Conservation (phyloP, 2,113 vertebrate genomes). For the Laticauda colubrina region DNA sequence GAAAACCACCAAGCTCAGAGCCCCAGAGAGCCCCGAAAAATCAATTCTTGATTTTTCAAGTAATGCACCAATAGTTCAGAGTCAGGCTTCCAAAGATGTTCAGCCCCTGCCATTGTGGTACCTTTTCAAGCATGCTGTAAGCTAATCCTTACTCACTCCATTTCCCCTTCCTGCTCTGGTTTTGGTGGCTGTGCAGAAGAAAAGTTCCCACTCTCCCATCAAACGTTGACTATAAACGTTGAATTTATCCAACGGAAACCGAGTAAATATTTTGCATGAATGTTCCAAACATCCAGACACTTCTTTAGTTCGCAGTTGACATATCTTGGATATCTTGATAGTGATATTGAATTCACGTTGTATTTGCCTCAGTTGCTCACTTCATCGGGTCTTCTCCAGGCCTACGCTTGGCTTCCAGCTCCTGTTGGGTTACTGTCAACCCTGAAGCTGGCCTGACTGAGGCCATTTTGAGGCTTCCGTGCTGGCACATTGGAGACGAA, state of each 20-base stretch:
- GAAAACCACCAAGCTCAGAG: not conserved
- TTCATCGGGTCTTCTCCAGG: not conserved
- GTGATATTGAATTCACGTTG: too few species aligned
- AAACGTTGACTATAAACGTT: not conserved
- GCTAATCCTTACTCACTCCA: too few species aligned
- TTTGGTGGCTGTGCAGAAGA: not conserved
- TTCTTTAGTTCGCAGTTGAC: not conserved
- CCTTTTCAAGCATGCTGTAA: not conserved
- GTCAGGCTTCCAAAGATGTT: not conserved
- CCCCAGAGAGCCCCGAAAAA: too few species aligned
- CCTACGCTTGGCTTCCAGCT: not conserved
- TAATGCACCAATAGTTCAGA: not conserved
- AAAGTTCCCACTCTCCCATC: not conserved
- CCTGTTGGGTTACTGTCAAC: not conserved
- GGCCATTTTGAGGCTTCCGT: too few species aligned
- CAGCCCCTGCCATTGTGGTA: not conserved
- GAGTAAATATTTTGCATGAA: not conserved
- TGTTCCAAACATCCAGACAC: too few species aligned
- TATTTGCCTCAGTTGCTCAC: not conserved
- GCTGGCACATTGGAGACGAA: too few species aligned
- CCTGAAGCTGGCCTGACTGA: too few species aligned
- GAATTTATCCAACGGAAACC: not conserved
- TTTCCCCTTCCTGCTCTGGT: not conserved
- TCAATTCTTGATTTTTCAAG: not conserved
- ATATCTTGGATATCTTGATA: not conserved